Conservation (phyloP, 2,797 vertebrate genomes). For the Myotis myotis region DNA sequence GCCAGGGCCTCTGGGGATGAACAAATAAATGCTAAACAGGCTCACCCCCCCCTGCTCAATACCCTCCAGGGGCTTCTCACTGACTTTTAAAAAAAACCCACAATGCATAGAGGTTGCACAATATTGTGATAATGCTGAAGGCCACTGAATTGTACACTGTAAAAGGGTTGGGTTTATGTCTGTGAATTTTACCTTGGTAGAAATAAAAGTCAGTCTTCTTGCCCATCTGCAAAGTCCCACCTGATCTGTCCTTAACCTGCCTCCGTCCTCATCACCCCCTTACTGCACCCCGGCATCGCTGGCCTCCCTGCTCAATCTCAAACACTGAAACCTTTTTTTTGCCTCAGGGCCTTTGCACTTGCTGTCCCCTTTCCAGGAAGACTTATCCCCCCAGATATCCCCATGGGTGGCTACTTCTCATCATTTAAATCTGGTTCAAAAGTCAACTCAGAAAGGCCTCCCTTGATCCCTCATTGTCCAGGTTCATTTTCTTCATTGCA, state of each 20-base stretch:
- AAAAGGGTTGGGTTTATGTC: neutral
- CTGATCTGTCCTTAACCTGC: neutral
- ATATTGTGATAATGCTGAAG: neutral
- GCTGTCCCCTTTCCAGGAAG: neutral
- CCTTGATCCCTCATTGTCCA: too few relatives aligned
- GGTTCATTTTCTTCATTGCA: neutral
- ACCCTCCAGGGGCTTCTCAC: neutral
- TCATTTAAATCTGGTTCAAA: neutral
- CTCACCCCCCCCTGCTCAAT: neutral
- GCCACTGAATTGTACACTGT: neutral
- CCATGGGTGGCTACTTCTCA: neutral
- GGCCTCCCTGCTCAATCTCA: neutral
- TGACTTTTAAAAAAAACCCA: neutral
- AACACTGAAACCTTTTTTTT: neutral
- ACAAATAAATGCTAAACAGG: fast-evolving
- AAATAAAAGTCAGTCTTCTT: neutral
- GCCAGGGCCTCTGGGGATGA: neutral
- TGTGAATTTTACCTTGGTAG: neutral
- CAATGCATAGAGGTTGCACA: too few relatives aligned
- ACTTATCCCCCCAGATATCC: neutral
- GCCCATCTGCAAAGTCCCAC: neutral
- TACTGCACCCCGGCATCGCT: neutral
- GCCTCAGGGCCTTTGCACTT: neutral
- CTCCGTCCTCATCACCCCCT: too few relatives aligned
- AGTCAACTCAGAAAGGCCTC: neutral